Base-by-base conservation (phyloP, 2,888 invertebrate genomes). In the Drosophila falleni region DNA sequence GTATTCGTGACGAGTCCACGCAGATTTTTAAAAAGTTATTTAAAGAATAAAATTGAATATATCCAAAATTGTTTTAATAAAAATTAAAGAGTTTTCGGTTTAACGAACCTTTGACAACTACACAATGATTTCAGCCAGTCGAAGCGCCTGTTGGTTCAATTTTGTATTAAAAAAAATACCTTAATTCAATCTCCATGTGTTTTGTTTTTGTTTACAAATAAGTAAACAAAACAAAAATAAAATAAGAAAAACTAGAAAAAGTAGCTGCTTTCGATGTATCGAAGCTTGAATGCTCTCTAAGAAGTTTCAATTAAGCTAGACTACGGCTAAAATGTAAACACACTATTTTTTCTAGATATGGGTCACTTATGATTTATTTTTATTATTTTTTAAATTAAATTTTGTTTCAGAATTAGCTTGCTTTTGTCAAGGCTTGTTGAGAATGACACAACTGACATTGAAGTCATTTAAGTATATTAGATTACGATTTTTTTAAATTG, bases 121-220 rank as follows among this genome's bases (percentile, higher is more conserved):
- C 6, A 55, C 61, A 61, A 55, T 33, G 61, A 35, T 50, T 62
- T 49, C 35, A 44, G 47, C 64, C 53, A 56, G 58, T 61, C 61
- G n/a, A 19, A 13, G 50, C 37, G 13, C 23, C 31, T 59, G 61
- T 35, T 59, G 50, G 55, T 46, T 50, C 15, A 29, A 74, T 65
- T 66, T 65, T 23, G 44, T 59, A 29, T 31, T 31, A 29, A 42
- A 68, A 59, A 29, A 46, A 56, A 29, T 35, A 54, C 42, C 58
- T 33, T 16, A 37, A 69, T 62, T 64, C 63, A 31, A 64, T 71
- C 69, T 71, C 50, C 63, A 64, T 50, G 44, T 46, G 65, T 46
- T 69, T 74, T 79, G 70, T 81, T 81, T 76, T 64, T 82, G 75
- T 79, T 87, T 73, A 80, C 86, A 74, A 71, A 68, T 46, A 71